Base-by-base conservation (phyloP, 2,113 vertebrate species). In the Corythornis madagascariensis region DNA sequence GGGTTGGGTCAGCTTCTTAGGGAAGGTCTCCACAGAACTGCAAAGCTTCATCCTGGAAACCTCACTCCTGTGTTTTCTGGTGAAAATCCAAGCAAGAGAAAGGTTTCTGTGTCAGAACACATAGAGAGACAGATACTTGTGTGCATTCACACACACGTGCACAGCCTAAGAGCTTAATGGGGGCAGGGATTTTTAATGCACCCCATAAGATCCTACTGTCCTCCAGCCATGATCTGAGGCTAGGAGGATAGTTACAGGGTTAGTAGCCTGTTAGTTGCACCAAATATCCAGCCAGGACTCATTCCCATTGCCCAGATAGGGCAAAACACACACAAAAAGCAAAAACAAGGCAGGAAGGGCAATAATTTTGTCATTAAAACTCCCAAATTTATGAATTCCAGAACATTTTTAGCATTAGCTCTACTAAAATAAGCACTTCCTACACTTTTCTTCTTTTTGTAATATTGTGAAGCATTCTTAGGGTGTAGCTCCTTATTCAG, bases 51-150 rank as follows among this genome's bases (percentile, higher is more conserved):
- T 16, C 50, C 69, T 59, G 19, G 38, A 71, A 74, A 35, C 18
- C 13, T 29, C 1, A 0, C n/a, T 43, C 42, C 42, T 0, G 0
- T 20, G 18, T 55, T 48, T 57, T 48, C 29, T 8, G 7, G 45
- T 21, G 63, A 42, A 71, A 76, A 80, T 10, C 6, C 33, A 47
- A 47, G 45, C 38, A 47, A 25, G 12, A 59, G 43, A 42, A 47
- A 35, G 17, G 26, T 16, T 55, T 47, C 40, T 52, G 35, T 43
- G 38, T 4, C 35, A 29, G 38, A n/a, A 5, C 13, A 25, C 12
- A 1, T 9, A 16, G 47, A 29, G 1, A 12, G 38, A 10, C 13
- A 31, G 52, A 7, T 10, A 20, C 48, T n/a, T 24, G 12, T 11
- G 9, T 42, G 28, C 9, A 16, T 12, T 8, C 5, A 6, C 26